Base-by-base conservation (phyloP, 2,113 vertebrate genomes). In the Asarcornis scutulata region DNA sequence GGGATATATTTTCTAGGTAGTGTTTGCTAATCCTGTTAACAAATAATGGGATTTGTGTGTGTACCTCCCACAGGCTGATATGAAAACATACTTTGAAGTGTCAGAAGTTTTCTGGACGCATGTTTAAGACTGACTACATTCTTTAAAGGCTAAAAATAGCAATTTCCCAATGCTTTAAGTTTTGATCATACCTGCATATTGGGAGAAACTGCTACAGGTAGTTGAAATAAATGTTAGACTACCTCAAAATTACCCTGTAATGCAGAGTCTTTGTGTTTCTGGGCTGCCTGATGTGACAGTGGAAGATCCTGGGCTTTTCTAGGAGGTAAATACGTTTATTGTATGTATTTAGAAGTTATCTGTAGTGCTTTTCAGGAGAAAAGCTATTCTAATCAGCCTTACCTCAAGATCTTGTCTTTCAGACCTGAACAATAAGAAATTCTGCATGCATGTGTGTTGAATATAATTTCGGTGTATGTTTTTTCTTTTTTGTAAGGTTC, bases 31-130 rank as follows among this genome's bases (percentile, higher is more conserved):
- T 95, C 83, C 86, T 89, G 68, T 90, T 94, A 95, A 86, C 71
- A 83, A 95, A 93, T 95, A 91, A 91, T 76, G 75, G 53, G 81
- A 94, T 96, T 95, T 97, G 71, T 95, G 38, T 18, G 13, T 55
- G 38, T 88, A 77, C 83, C 71, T 96, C 82, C 76, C 48, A 29
- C 60, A 58, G 64, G 80, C 52, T 92, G 50, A 71, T 91, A 72
- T 83, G 78, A 90, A 97, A 97, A 83, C 15, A 20, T 72, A 93
- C 27, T 42, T 64, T 62, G 15, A 85, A 88, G 78, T 81, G 38
- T 91, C 82, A 82, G 36, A 91, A 94, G 38, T 87, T 92, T 90
- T 86, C 78, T 77, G 69, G 76, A 67, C 1, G 2, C 53, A 44
- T 1, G 9, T 74, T 94, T 72, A 82, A 79, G 82, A 58, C 40